A percentile compares a stretch with the other conserved stretches of the same genome.
phyloP scores from a whole-genome alignment of 2,888 invertebrate species.

The Drosophila tripunctata region DNA sequence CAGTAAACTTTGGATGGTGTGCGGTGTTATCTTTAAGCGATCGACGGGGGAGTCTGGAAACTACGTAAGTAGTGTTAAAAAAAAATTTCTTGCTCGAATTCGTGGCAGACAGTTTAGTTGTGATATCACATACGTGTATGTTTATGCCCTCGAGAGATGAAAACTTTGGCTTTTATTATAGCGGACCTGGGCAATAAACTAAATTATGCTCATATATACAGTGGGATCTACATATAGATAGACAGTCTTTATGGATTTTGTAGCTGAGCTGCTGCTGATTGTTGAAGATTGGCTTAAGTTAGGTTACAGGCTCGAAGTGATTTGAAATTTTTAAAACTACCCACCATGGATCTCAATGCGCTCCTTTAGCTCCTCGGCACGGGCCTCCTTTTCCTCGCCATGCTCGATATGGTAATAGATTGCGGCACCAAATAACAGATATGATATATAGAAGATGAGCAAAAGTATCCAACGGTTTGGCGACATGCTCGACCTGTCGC shows the following conservation, averaged over 20 bases:
- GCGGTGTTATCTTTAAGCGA: slow-evolving; percentile 16
- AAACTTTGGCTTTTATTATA: slow-evolving; percentile 8
- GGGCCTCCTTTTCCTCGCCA: slow-evolving; percentile 87
- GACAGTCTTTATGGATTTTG: not conserved
- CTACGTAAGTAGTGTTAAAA: slow-evolving; percentile 37
- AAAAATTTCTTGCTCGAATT: slow-evolving; percentile 13
- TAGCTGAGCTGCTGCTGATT: not conserved
- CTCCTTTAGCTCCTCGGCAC: slow-evolving; percentile 86
- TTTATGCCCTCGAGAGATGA: slow-evolving; percentile 45
- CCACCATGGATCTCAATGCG: slow-evolving; percentile 89
- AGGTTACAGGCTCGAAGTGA: not conserved
- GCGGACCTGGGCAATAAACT: slow-evolving; percentile 26
- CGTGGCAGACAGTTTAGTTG: slow-evolving; percentile 57
- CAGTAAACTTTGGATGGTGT: slow-evolving; percentile 1
- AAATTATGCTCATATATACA: slow-evolving; percentile 13
- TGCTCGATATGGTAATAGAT: slow-evolving; percentile 94
- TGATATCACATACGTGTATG: slow-evolving; percentile 61
- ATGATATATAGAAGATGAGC: slow-evolving; percentile 90
- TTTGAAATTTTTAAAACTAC: slow-evolving; percentile 15
- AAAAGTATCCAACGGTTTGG: slow-evolving; percentile 91
- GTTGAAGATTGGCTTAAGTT: not conserved
- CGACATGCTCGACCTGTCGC: slow-evolving; percentile 86
- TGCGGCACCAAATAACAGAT: slow-evolving; percentile 92
- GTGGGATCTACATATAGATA: not conserved
- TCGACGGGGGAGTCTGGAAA: slow-evolving; percentile 28